These are phyloP conservation scores for Apus apus DNA, from an alignment of 2,113 vertebrate species.

Conservation along the genomic window DNA sequence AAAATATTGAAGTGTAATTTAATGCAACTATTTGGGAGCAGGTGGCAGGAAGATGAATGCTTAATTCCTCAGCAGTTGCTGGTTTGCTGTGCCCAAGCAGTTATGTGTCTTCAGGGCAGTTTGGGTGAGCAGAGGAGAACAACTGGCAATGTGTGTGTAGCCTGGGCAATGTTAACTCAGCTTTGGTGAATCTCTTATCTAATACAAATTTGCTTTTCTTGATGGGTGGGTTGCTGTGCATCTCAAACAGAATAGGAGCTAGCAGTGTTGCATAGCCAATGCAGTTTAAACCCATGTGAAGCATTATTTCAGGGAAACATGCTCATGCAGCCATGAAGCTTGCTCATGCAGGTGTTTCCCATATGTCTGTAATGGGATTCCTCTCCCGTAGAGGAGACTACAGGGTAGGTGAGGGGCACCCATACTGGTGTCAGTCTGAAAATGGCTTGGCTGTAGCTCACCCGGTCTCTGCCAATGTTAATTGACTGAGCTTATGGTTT, in stretches of 20 bases:
- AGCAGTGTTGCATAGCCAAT: background rate
- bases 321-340: background rate
- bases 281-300: background rate
- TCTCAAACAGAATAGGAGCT: background rate
- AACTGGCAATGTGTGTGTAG: background rate
- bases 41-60: background rate
- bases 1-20: background rate
- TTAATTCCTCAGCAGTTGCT: background rate
- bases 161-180: background rate
- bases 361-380: background rate
- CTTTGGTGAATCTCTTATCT: background rate
- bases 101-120: background rate
- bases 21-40: background rate
- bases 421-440: background rate
- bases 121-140: background rate
- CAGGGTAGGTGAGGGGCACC: background rate
- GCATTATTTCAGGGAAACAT: background rate
- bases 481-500: background rate
- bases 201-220: background rate
- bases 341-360: background rate
- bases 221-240: background rate
- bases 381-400: background rate
- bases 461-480: background rate
- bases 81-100: background rate
- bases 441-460: background rate